Conservation (phyloP, 2,797 vertebrate genomes). For the Poecilia velifera region DNA sequence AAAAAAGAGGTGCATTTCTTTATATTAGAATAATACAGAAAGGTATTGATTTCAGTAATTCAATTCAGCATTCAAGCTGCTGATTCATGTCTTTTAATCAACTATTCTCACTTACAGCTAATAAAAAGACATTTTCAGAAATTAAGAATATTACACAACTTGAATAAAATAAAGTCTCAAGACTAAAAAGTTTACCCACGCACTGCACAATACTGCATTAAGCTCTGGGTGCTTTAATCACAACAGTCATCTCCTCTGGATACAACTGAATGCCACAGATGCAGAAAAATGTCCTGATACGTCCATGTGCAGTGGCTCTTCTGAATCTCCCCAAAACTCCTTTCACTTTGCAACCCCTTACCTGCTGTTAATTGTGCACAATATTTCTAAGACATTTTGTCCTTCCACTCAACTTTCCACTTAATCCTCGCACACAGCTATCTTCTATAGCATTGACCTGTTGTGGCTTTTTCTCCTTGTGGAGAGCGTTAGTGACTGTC, state of each 20-base stretch:
- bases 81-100: background rate
- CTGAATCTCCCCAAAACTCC: background rate
- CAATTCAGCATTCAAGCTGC: background rate
- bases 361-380: background rate
- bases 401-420: background rate
- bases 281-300: background rate
- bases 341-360: background rate
- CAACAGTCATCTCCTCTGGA: background rate
- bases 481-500: too few species aligned
- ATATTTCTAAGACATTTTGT: background rate
- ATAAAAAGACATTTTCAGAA: background rate
- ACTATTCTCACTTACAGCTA: background rate
- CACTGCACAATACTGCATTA: background rate
- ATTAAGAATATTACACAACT: background rate
- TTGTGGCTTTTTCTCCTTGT: too few species aligned
- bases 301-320: background rate
- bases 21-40: background rate
- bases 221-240: too few species aligned
- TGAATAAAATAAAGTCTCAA: background rate
- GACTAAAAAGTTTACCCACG: background rate
- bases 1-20: background rate
- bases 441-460: too few species aligned
- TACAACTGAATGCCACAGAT: background rate
- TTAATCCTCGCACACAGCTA: background rate
- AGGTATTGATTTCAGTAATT: background rate